Evolutionary conservation across 2,888 invertebrate genomes (phyloP).

Genomic region (Embidobia sp.): DNA sequence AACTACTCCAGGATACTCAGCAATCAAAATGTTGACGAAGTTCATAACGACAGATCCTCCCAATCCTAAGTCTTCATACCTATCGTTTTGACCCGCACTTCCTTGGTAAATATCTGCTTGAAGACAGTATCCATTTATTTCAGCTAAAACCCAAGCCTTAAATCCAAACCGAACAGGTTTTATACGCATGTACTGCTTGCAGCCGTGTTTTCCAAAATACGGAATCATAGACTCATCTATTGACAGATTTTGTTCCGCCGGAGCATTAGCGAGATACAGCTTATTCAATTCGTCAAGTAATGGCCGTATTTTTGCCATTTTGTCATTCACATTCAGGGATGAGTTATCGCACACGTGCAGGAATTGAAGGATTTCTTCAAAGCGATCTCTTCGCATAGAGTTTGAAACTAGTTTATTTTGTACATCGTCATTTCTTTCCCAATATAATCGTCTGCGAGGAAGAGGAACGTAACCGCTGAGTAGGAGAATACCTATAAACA

Average conservation of each 20-base stretch:
- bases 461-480: background rate
- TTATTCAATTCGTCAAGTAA: conserved; percentile 1
- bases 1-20: conserved; percentile 2
- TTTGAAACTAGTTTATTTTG: background rate
- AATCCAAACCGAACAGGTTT: conserved; percentile 9
- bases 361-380: conserved; percentile 5
- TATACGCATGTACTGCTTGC: conserved; percentile 7
- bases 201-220: conserved; percentile 15
- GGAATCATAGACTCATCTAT: conserved; percentile 20
- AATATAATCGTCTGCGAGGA: background rate
- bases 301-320: conserved; percentile 68
- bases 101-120: conserved; percentile 9
- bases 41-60: conserved; percentile 9
- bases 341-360: conserved; percentile 65
- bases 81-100: conserved; percentile 1
- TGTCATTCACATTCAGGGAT: conserved; percentile 64
- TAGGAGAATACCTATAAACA: conserved; percentile 5
- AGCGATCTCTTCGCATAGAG: background rate
- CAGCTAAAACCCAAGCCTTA: conserved; percentile 15
- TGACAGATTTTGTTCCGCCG: conserved; percentile 8
- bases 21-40: conserved; percentile 3
- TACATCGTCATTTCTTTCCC: conserved; percentile 4
- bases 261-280: background rate
- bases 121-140: conserved; percentile 11
- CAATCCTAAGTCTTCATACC: conserved; percentile 8